Conservation (phyloP, 2,113 vertebrate genomes). For the Salvelinus namaycush region DNA sequence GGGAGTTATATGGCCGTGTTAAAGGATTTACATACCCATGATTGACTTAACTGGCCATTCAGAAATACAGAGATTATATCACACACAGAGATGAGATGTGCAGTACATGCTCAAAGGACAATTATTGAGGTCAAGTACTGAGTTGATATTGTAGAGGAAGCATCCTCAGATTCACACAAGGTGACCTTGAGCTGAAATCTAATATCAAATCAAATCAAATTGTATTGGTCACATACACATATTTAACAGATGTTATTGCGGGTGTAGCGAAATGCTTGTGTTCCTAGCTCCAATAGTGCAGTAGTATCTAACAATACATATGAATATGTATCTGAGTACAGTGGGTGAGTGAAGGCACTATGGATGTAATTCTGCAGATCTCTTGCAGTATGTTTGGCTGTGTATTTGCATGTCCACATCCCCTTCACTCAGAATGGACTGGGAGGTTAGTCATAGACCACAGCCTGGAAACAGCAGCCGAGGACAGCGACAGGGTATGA, state of each 20-base stretch:
- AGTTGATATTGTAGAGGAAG: conserved; percentile 53
- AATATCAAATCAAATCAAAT: conserved; percentile 32
- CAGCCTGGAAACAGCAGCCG: background rate
- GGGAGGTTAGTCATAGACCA: background rate
- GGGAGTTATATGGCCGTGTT: background rate
- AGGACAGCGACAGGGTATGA: background rate
- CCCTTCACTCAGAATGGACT: background rate
- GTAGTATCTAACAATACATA: conserved; percentile 38
- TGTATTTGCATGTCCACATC: background rate
- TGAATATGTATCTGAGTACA: background rate
- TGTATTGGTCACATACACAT: too few relatives aligned
- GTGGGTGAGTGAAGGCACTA: conserved; percentile 3
- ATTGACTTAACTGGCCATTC: background rate
- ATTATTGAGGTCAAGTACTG: conserved; percentile 69
- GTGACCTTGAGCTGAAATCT: conserved; percentile 73
- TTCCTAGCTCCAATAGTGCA: conserved; percentile 45
- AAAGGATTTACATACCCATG: background rate
- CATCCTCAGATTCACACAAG: conserved; percentile 51
- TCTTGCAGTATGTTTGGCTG: background rate
- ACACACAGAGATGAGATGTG: background rate
- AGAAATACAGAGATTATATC: background rate
- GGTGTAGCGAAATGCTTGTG: too few relatives aligned
- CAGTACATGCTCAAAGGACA: conserved; percentile 50
- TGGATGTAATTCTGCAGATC: background rate
- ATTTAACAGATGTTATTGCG: too few relatives aligned